phyloP scores from a whole-genome alignment of 2,888 invertebrate species.

The Priocnemis perturbator region DNA sequence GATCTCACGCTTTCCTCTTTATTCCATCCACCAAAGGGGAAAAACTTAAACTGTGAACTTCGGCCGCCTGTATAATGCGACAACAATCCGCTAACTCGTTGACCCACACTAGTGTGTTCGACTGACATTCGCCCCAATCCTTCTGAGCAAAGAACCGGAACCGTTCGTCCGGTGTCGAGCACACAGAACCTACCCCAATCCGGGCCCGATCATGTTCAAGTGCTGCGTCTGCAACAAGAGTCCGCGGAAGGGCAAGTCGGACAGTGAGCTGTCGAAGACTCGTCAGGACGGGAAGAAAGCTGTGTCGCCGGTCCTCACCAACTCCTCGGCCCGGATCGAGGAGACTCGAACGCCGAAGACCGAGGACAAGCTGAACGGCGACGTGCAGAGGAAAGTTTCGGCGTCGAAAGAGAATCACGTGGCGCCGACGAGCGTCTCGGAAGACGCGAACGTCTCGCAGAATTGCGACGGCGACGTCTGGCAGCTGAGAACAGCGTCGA shows the following conservation, averaged over 20 bases:
- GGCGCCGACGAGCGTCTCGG: background rate
- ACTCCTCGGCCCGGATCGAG: slow-evolving; percentile 17
- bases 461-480: slow-evolving; percentile 29
- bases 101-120: no score
- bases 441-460: no score
- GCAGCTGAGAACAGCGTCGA: slow-evolving; percentile 32
- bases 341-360: background rate
- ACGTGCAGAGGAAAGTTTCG: background rate
- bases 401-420: slow-evolving; percentile 1
- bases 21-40: no score
- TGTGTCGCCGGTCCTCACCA: slow-evolving; percentile 4
- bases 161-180: no score
- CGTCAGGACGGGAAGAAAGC: slow-evolving; percentile 20
- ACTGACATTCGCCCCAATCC: no score
- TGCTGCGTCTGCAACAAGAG: slow-evolving; percentile 69
- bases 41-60: no score
- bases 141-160: no score
- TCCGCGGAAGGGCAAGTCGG: slow-evolving; percentile 58
- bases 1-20: no score
- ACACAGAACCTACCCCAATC: no score
- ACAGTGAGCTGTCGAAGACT: slow-evolving; percentile 42
- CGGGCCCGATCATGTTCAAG: slow-evolving; percentile 74
- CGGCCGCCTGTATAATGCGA: no score
- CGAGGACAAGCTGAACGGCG: background rate
- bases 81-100: no score